Evolutionary conservation across 2,113 vertebrate species (phyloP).

Genomic region (Pseudorasbora parva): DNA sequence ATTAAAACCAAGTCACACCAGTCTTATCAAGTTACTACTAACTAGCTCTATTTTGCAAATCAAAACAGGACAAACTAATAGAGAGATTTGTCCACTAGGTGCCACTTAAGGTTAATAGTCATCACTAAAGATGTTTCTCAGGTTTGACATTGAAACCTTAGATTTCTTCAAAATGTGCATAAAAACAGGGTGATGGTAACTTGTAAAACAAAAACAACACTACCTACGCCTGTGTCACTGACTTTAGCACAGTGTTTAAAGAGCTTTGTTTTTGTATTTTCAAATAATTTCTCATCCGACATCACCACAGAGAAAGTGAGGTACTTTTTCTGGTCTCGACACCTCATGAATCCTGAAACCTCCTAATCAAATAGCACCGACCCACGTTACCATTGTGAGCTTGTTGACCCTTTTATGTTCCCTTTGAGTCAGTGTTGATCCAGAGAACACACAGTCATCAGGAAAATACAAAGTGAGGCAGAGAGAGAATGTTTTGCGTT

Average conservation of each 20-base stretch:
- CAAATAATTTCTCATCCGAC: not conserved
- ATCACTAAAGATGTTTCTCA: too few relatives aligned
- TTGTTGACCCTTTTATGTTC: slow-evolving; percentile 72
- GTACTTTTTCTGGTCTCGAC: not conserved
- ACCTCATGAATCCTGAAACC: not conserved
- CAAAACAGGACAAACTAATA: too few relatives aligned
- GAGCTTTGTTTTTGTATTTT: not conserved
- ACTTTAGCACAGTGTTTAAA: not conserved
- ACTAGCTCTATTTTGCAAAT: too few relatives aligned
- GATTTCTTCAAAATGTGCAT: too few relatives aligned
- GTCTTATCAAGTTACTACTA: not conserved
- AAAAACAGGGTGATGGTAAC: too few relatives aligned
- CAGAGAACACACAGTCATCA: slow-evolving; percentile 82
- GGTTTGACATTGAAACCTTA: too few relatives aligned
- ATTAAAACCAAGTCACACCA: not conserved
- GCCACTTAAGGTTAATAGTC: too few relatives aligned
- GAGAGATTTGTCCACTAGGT: too few relatives aligned
- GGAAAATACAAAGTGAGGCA: slow-evolving; percentile 86
- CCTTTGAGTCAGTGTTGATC: slow-evolving; percentile 76
- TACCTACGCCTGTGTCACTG: not conserved
- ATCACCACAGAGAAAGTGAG: not conserved
- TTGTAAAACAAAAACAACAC: not conserved
- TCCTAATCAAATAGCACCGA: not conserved
- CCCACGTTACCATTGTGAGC: slow-evolving; percentile 40
- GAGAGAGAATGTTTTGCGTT: slow-evolving; percentile 94